Evolutionary conservation across 2,888 invertebrate species (phyloP).

Genomic region (Hydroisotoma schaefferi): DNA sequence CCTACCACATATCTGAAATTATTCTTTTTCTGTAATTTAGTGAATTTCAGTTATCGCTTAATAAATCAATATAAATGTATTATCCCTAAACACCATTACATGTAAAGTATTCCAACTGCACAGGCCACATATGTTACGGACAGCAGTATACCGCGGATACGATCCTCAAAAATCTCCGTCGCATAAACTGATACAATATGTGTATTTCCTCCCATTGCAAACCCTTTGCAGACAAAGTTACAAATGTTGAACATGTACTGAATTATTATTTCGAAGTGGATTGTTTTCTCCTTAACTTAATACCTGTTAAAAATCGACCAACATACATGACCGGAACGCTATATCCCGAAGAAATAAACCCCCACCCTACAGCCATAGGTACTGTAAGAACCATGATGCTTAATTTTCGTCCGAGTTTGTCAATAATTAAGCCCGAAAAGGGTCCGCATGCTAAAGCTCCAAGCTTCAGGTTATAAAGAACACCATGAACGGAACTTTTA

Average conservation of each 20-base stretch:
- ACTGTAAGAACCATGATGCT: conserved; percentile 44
- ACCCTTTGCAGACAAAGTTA: conserved; percentile 59
- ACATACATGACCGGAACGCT: conserved; percentile 53
- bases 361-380: conserved; percentile 53
- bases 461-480: too few relatives aligned
- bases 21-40: too few relatives aligned
- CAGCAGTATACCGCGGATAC: conserved; percentile 58
- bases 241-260: not conserved
- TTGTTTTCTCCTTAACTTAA: not conserved
- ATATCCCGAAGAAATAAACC: conserved; percentile 50
- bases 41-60: not conserved
- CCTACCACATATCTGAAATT: conserved; percentile 72
- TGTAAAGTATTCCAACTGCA: conserved; percentile 36
- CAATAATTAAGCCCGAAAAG: conserved; percentile 32
- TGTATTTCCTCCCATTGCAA: conserved; percentile 76
- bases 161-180: conserved; percentile 78
- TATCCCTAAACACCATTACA: conserved; percentile 14
- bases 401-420: conserved; percentile 31
- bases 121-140: conserved; percentile 20
- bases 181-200: conserved; percentile 81
- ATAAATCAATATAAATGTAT: too few relatives aligned
- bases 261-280: not conserved
- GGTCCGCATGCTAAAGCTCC: conserved; percentile 40
- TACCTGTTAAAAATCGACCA: conserved; percentile 52
- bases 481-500: too few relatives aligned